Conservation (phyloP, 1,140 invertebrate genomes). For the Caenorhabditis tropicalis region DNA sequence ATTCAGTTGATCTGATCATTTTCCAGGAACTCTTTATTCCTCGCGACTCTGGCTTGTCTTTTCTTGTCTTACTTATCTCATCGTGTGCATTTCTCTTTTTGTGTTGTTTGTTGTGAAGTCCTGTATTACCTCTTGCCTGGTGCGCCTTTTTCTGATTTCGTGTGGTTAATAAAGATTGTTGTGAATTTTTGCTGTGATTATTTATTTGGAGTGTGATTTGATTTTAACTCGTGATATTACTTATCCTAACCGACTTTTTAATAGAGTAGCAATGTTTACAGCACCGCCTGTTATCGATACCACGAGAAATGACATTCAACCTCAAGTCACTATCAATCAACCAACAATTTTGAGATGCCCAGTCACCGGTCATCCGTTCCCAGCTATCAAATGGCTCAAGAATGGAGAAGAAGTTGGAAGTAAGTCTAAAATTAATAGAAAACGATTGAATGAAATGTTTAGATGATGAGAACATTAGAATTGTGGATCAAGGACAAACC, state of each 20-base stretch:
- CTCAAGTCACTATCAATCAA: slow-evolving; percentile 56
- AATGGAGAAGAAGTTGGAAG: slow-evolving; percentile 60
- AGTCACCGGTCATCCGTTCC: slow-evolving; percentile 78
- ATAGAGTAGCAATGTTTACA: slow-evolving; percentile 20
- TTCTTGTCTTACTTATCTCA: not conserved
- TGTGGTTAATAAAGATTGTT: not conserved
- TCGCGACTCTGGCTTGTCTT: slow-evolving; percentile 32
- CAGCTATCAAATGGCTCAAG: slow-evolving; percentile 81
- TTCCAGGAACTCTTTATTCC: slow-evolving; percentile 19
- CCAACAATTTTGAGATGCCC: slow-evolving; percentile 74
- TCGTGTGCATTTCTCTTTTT: not conserved
- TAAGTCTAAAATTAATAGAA: not conserved
- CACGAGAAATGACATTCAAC: slow-evolving; percentile 38
- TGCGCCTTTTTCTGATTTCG: not conserved
- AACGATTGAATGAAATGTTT: not conserved
- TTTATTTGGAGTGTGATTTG: not conserved
- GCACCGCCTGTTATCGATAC: slow-evolving; percentile 58
- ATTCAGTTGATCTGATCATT: slow-evolving; percentile 24
- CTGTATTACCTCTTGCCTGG: not conserved
- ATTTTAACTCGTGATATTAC: not conserved
- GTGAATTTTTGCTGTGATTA: slow-evolving; percentile 9
- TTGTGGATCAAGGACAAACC: slow-evolving; percentile 65
- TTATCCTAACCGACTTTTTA: not conserved
- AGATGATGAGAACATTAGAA: slow-evolving; percentile 50
- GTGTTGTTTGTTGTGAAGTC: not conserved